Base-by-base conservation (phyloP, 2,797 vertebrate species). In the Dendrocincla tyrannina region DNA sequence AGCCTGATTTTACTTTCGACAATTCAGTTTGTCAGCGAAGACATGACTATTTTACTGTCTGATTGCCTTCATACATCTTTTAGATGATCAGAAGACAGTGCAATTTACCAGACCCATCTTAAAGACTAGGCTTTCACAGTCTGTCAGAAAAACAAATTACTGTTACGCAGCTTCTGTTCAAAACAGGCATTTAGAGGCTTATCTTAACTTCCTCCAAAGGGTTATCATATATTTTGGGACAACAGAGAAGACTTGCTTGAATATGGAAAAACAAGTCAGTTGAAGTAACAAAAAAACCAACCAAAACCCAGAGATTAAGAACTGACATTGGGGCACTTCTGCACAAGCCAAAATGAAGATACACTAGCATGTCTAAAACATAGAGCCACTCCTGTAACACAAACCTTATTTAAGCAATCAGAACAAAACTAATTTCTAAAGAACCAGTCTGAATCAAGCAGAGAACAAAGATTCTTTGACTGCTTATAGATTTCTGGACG, bases 221-320 rank as follows among this genome's bases (percentile, higher is more conserved):
- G 13, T 53, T 81, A 75, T 27, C 3, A 1, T 13, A 8, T 44
- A 42, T 46, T 67, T 74, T 70, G 20, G 35, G 28, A 63, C 30
- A 87, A 93, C 0, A 84, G 20, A 69, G 30, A 77, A 25, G 8
- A 66, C 30, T 39, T 83, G n/a, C 25, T 80, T 2, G 0, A 59
- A 37, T 39, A n/a, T 35, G 13, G 8, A 35, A 91, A 93, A 84
- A 16, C 28, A 90, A 86, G 18, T 10, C 18, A 56, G 7, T 2
- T 33, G 9, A 50, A 89, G 7, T 32, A 4, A 2, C 24, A 44
- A 64, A 63, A 46, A n/a, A n/a, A 4, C 4, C 6, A 3, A 10
- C 2, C 7, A 2, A 9, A 64, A 41, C 17, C 1, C 10, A 44
- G 13, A 4, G 0, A 33, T 56, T 63, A 73, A 50, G 18, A 77